phyloP scores from a whole-genome alignment of 2,888 invertebrate species.

The Apantesis nais region DNA sequence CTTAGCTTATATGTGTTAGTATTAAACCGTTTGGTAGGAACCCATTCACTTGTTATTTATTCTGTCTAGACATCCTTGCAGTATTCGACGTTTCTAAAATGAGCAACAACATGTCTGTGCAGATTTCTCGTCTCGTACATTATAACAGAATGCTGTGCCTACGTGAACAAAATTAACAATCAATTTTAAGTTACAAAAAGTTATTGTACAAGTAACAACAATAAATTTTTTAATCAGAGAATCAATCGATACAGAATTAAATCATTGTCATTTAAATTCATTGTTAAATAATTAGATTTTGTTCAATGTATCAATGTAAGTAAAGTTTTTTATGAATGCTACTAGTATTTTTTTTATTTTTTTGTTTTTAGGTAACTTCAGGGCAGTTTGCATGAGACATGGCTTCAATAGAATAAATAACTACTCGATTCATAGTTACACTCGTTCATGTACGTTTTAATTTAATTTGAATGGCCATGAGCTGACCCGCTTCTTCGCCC shows the following conservation, averaged over 20 bases:
- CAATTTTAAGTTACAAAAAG: conserved; percentile 25
- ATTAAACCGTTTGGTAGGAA: conserved; percentile 58
- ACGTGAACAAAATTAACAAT: conserved; percentile 28
- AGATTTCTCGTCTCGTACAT: conserved; percentile 34
- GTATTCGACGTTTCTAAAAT: conserved; percentile 57
- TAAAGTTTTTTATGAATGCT: conserved; percentile 59
- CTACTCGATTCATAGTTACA: conserved; percentile 67
- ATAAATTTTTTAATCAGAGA: conserved; percentile 16
- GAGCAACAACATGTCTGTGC: conserved; percentile 24
- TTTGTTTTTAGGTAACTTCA: conserved; percentile 78
- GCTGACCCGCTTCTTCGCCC: too few species aligned
- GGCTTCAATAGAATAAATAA: conserved; percentile 76
- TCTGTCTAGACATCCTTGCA: conserved; percentile 57
- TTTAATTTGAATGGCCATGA: conserved; percentile 30
- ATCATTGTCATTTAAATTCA: conserved; percentile 34
- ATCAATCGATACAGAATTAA: conserved; percentile 17
- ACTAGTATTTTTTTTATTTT: conserved; percentile 54
- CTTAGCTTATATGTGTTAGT: conserved; percentile 77
- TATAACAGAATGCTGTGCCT: conserved; percentile 26
- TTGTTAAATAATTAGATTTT: conserved; percentile 28
- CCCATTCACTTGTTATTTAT: conserved; percentile 54
- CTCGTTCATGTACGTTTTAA: conserved; percentile 77
- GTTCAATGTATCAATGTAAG: conserved; percentile 27
- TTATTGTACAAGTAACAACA: neutral
- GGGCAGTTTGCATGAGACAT: conserved; percentile 76